Evolutionary conservation across 2,888 invertebrate species (phyloP), one percentile per base, ranked within the genome.

Genomic region (Bugula neritina): DNA sequence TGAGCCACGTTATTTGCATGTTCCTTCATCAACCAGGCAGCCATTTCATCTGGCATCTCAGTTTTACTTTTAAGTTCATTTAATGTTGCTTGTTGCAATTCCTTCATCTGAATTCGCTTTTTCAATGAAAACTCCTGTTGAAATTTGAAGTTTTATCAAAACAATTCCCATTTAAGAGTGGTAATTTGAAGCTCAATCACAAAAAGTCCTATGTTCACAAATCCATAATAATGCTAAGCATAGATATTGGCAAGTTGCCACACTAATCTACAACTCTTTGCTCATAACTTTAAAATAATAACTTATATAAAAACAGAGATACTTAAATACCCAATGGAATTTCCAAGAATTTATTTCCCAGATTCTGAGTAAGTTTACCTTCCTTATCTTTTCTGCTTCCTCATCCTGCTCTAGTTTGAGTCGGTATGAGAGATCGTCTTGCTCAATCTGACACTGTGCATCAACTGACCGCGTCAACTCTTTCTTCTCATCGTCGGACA

Each of bases 351-450:
- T n/a, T n/a, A n/a, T n/a, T n/a, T n/a, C n/a, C n/a, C n/a, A n/a
- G n/a, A n/a, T n/a, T n/a, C n/a, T n/a, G n/a, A n/a, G n/a, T n/a
- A n/a, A n/a, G n/a, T n/a, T n/a, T 54, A 82, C 82, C 80, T 83
- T 83, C 70, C 82, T 77, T 1, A 82, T 75, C 74, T 80, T 80
- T 73, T 83, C 82, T 29, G 78, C 76, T 71, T 80, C 80, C 74
- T 81, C 82, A 72, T 83, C 81, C 74, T 82, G 82, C 72, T 83
- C 80, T 58, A 83, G 76, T 63, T 80, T 79, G 29, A 82, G 77
- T 35, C 73, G 75, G 72, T 79, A 80, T 2, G 78, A 79, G 71
- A 82, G 76, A 31, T 82, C 82, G 73, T 79, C 78, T 70, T 77
- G 77, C 72, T 83, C 81, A 35, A 79, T 77, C 72, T 79, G 75